Conservation (phyloP, 2,888 invertebrate genomes). For the Heliconius cydno region DNA sequence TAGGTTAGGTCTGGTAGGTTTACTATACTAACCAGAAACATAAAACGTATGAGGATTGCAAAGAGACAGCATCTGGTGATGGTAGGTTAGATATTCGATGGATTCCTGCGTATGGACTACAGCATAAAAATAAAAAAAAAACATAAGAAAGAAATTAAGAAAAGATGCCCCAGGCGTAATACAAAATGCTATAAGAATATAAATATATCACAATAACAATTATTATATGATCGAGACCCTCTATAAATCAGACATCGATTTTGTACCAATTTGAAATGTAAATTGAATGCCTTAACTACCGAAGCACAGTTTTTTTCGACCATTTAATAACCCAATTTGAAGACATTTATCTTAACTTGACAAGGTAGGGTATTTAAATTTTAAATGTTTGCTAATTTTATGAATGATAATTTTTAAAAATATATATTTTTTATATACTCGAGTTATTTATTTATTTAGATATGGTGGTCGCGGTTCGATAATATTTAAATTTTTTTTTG, state of each 20-base stretch:
- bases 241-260: constrained; percentile 25
- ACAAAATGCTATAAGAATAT: not conserved
- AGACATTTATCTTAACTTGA: constrained; percentile 14
- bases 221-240: not conserved
- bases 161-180: not conserved
- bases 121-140: not conserved
- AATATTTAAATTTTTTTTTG: too few species aligned
- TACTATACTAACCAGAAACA: too few species aligned
- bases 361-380: constrained; percentile 23
- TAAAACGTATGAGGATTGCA: too few species aligned
- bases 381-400: constrained; percentile 17
- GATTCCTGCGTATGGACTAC: not conserved
- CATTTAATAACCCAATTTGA: constrained; percentile 27
- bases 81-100: too few species aligned
- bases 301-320: not conserved
- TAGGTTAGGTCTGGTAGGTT: too few species aligned
- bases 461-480: too few species aligned
- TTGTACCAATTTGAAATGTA: constrained; percentile 25
- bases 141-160: not conserved
- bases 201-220: constrained; percentile 19
- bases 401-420: too few species aligned
- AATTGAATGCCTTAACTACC: constrained; percentile 25
- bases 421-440: too few species aligned
- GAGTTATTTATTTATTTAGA: too few species aligned
- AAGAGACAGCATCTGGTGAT: too few species aligned